phyloP scores from a whole-genome alignment of 2,113 vertebrate species.

The Rafetus swinhoei region DNA sequence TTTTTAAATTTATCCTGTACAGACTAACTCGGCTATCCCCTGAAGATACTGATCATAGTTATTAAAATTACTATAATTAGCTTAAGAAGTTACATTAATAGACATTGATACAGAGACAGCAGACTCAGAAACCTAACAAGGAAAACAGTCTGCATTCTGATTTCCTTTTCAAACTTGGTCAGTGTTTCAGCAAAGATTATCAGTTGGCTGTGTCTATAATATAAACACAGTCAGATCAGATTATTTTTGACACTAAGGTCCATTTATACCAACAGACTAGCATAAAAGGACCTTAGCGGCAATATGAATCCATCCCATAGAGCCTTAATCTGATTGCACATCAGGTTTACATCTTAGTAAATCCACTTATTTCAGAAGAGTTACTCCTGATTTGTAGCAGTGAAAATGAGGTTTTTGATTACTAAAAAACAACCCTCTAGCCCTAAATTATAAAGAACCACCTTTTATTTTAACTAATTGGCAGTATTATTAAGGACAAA shows the following conservation, averaged over 20 bases:
- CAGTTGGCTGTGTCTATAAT: background rate
- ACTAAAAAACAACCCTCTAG: background rate
- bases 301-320: background rate
- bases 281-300: background rate
- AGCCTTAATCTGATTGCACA: background rate
- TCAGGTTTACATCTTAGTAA: background rate
- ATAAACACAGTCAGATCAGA: background rate
- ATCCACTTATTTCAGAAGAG: background rate
- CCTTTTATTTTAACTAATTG: background rate
- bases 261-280: background rate
- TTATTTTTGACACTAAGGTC: accelerated
- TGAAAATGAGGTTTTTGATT: background rate
- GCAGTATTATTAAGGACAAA: background rate
- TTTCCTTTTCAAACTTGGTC: background rate
- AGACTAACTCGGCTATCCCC: too few relatives aligned
- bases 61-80: conserved; percentile 1
- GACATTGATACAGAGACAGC: background rate
- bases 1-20: too few relatives aligned
- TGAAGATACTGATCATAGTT: background rate
- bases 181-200: background rate
- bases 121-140: background rate
- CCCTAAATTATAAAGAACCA: background rate
- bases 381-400: background rate
- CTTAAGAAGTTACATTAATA: background rate
- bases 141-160: background rate